Base-by-base conservation (phyloP, 2,797 vertebrate genomes). In the Sparidentex hasta region DNA sequence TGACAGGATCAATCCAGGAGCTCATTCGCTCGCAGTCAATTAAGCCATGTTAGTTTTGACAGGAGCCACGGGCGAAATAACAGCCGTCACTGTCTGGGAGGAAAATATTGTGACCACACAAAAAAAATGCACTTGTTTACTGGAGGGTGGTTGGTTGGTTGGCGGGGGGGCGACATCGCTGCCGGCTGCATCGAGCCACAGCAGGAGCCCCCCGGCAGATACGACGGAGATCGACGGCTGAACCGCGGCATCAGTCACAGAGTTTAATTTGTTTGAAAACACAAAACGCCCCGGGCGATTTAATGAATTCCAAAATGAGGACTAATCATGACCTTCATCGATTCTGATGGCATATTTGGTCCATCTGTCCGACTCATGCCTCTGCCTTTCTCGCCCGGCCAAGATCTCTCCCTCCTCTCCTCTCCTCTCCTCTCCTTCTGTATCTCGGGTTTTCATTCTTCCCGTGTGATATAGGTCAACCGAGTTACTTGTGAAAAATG, bases 41-140 rank as follows among this genome's bases (percentile, higher is more conserved):
- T 94, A 95, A 95, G 94, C 93, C 91, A 87, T 93, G 94, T 94
- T 95, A 92, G 92, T 94, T 93, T 92, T 95, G 94, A 95, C 94
- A 95, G 94, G 86, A 92, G 93, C 94, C 93, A 90, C 85, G 75
- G 92, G 94, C 95, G 65, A 94, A 95, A 93, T 93, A 95, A 94
- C 93, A 93, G 90, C 87, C 91, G 83, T 94, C 92, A 92, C 89
- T 89, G 93, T 95, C 93, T 92, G 80, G 74, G 76, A 81, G 78
- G 80, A 85, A 93, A 93, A 94, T 89, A 91, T 89, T 93, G 91
- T 89, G 91, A 92, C 92, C 91, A 87, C 88, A 90, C 83, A 86
- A 77, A 76, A 88, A 84, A 85, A 78, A 88, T 25, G 78, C 80
- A 82, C 80, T 87, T 88, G 90, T 94, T 93, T 92, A 93, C 85